Base-by-base conservation (phyloP, 37 sponge, comb jelly and placozoan species). In the Aplysina aerophoba region DNA sequence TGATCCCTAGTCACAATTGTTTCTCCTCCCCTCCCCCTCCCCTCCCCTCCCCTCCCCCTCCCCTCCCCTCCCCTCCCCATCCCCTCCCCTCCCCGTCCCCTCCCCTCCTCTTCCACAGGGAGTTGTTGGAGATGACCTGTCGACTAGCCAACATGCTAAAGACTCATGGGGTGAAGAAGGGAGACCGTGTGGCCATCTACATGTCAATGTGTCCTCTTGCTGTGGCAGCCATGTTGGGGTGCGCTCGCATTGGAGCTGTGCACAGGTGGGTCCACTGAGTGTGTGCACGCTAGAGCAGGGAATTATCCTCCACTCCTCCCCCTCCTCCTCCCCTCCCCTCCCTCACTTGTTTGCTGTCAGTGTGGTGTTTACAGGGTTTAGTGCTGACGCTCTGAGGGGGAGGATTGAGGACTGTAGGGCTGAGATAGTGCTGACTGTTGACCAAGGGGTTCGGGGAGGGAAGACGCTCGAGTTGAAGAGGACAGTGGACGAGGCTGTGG, bases 351-450 rank as follows among this genome's bases (percentile, higher is more conserved):
- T 57, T 59, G 1, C 28, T 35, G 61, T 15, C 56, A 94, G 94
- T 83, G 94, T 98, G 36, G 93, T 96, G 56, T 98, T 98, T 88
- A 96, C 99, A 86, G 99, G 99, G 33, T 98, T 98, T 68, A 94
- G 97, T 89, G 95, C 99, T 71, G 95, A 94, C 31, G 85, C 99
- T 4, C 86, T 98, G 31, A 87, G 89, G 56, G 87, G 72, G 20
- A 81, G 99, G 59, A 94, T 98, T 39, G 28, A 71, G 1, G 97
- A 98, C 85, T 91, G 94, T 92, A 73, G 65, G 81, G 24, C 27
- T 81, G 78, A 75, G 72, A 89, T 89, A 21, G 96, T 95, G 62
- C 57, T 98, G 17, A 98, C 96, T 62, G 85, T 93, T 60, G 97
- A 98, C 53, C 87, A 96, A 62, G 95, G 89, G 4, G 69, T 92